Evolutionary conservation across 2,797 vertebrate species (phyloP), one percentile per base, ranked within the genome.

Genomic region (Poeciliopsis infans): DNA sequence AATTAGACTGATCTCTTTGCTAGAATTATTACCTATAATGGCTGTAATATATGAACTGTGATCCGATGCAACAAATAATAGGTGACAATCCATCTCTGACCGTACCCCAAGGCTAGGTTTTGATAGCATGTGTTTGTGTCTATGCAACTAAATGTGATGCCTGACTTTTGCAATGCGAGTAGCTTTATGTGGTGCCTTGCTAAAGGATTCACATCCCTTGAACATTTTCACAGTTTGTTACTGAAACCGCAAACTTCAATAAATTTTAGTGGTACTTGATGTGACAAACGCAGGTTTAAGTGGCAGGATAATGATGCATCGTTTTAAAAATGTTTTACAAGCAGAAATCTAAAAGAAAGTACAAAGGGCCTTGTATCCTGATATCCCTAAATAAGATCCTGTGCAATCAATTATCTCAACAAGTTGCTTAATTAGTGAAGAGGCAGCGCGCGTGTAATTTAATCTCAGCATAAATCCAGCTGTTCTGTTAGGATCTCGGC

Each of bases 11-110:
- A 95, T 95, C 92, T 94, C 86, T 90, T 92, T 79, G 93, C 92
- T 92, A 91, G 90, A 84, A 94, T 94, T 91, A 94, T 93, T 94
- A 95, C 94, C 94, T 95, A 92, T 93, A 95, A 95, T 94, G 89
- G 88, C 87, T 89, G 86, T 92, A 92, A 95, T 96, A 92, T 94
- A 83, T 86, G 83, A 91, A 91, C 76, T 93, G 85, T 91, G 93
- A 93, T 94, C 93, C 91, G 88, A 94, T 94, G 92, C 85, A 87
- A 81, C 88, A 93, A 92, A 89, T 83, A 87, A 82, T 95, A 90
- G 36, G 66, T 69, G 23, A 89, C 89, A 89, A 94, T 95, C 89
- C 88, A 93, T 95, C 94, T 94, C 93, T 78, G 41, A 51, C n/a
- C 36, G 12, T 76, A 85, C 88, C 92, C 89, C 81, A 79, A 90